Percentiles rank a stretch among this genome's conserved stretches.
phyloP scores from a whole-genome alignment of 2,113 vertebrate species.

The Hypomesus transpacificus region DNA sequence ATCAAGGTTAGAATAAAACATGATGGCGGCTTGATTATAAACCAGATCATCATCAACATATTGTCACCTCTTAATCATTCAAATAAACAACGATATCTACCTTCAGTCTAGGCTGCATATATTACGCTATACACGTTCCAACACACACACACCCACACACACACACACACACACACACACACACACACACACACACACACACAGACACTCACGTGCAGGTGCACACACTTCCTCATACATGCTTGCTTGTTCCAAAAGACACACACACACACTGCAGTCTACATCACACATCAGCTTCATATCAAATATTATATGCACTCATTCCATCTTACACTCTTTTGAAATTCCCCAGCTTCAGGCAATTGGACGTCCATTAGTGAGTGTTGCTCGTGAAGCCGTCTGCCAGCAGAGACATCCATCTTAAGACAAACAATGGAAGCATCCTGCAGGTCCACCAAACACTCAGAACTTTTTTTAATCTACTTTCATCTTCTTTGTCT shows the following conservation, averaged over 20 bases:
- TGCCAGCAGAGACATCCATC: slow-evolving; percentile 60
- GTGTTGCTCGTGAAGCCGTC: slow-evolving; percentile 8
- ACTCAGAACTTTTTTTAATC: slow-evolving; percentile 62
- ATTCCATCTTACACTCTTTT: slow-evolving; percentile 45
- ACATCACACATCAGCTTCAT: slow-evolving; percentile 42
- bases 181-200: slow-evolving; percentile 3
- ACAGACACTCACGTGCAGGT: not conserved
- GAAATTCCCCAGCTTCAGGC: slow-evolving; percentile 40
- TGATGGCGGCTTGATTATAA: slow-evolving; percentile 68
- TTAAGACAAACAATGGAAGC: slow-evolving; percentile 59
- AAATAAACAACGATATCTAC: slow-evolving; percentile 61
- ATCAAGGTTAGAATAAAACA: slow-evolving; percentile 74
- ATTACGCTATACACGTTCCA: slow-evolving; percentile 31
- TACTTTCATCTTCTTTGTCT: slow-evolving; percentile 65
- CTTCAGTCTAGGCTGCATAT: slow-evolving; percentile 53
- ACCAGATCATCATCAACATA: slow-evolving; percentile 71
- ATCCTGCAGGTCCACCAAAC: slow-evolving; percentile 51
- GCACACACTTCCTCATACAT: not conserved
- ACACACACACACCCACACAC: not conserved
- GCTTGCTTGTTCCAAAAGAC: not conserved
- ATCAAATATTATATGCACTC: slow-evolving; percentile 60
- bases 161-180: slow-evolving; percentile 8
- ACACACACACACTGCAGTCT: slow-evolving; percentile 5
- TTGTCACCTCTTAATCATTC: slow-evolving; percentile 72
- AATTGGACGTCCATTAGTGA: not conserved